A percentile compares a stretch with the other conserved stretches of the same genome.
Evolutionary conservation across 2,797 vertebrate species (phyloP).

Genomic region (Carduelis carduelis): DNA sequence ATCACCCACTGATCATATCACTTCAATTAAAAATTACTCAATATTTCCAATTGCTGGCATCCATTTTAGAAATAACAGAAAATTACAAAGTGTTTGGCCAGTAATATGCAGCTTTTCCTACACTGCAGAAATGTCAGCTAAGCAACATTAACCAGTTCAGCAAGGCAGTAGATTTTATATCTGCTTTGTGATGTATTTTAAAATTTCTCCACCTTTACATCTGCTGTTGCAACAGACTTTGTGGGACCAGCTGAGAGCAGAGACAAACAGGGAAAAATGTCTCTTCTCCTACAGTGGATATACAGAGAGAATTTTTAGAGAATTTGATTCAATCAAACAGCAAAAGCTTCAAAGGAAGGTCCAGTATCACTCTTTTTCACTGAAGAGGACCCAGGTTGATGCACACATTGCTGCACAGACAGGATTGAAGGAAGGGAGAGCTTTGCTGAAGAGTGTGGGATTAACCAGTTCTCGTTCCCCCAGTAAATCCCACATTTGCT

Average conservation of each 20-base stretch:
- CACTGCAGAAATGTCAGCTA: background rate
- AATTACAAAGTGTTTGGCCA: background rate
- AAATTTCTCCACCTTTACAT: background rate
- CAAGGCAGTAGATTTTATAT: background rate
- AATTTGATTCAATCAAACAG: background rate
- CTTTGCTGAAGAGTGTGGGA: background rate
- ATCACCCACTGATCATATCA: constrained; percentile 36
- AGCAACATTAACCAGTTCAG: background rate
- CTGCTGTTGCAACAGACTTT: background rate
- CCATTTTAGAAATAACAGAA: constrained; percentile 38
- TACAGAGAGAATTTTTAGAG: background rate
- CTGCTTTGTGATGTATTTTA: background rate
- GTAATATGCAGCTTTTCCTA: background rate
- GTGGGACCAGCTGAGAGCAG: background rate
- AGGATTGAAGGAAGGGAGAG: accelerated
- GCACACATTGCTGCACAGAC: accelerated
- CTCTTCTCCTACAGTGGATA: background rate
- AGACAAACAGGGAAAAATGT: background rate
- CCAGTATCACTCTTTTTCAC: background rate
- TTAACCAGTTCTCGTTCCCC: background rate
- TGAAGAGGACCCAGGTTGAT: background rate
- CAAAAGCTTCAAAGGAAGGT: background rate
- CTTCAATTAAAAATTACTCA: constrained; percentile 54
- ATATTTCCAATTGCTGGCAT: constrained; percentile 12
- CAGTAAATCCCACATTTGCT: background rate